These are phyloP conservation scores for Leptarthrus brevirostris DNA, from an alignment of 2,888 invertebrate species.

Conservation along the genomic window DNA sequence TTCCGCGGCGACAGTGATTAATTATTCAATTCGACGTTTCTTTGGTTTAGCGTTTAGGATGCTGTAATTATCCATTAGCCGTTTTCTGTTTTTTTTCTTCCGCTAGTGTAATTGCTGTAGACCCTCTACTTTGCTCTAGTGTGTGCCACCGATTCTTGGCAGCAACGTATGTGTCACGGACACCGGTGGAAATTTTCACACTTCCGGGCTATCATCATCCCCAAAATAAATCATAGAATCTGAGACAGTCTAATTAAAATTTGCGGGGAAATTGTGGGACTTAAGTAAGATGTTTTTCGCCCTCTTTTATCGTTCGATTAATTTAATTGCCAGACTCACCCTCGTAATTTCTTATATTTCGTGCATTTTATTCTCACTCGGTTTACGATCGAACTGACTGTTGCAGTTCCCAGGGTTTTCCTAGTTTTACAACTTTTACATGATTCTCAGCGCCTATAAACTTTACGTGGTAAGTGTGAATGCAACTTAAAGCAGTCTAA, in stretches of 20 bases:
- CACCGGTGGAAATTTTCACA: constrained; percentile 45
- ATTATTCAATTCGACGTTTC: constrained; percentile 48
- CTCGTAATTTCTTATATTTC: constrained; percentile 33
- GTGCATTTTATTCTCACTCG: constrained; percentile 43
- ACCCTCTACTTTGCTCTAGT: not conserved
- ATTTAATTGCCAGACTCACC: constrained; percentile 52
- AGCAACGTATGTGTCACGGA: too few relatives aligned
- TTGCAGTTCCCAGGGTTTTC: constrained; percentile 53
- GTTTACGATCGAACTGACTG: constrained; percentile 53
- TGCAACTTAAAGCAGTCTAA: not conserved
- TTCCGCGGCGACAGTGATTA: constrained; percentile 53
- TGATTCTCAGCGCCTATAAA: constrained; percentile 15
- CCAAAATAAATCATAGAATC: constrained; percentile 48
- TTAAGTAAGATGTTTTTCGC: not conserved
- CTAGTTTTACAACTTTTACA: constrained; percentile 50
- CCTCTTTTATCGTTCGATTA: constrained; percentile 52
- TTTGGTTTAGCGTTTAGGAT: not conserved
- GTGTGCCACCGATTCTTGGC: too few relatives aligned
- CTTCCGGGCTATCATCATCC: constrained; percentile 30
- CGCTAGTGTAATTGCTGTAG: constrained; percentile 9
- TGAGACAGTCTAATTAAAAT: constrained; percentile 52
- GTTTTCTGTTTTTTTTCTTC: constrained; percentile 1
- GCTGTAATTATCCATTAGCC: constrained; percentile 29
- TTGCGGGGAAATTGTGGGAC: not conserved
- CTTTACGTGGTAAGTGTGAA: not conserved